Evolutionary conservation across 2,888 invertebrate genomes (phyloP), one percentile per base, ranked within the genome.

Genomic region (Lycia hirtaria): DNA sequence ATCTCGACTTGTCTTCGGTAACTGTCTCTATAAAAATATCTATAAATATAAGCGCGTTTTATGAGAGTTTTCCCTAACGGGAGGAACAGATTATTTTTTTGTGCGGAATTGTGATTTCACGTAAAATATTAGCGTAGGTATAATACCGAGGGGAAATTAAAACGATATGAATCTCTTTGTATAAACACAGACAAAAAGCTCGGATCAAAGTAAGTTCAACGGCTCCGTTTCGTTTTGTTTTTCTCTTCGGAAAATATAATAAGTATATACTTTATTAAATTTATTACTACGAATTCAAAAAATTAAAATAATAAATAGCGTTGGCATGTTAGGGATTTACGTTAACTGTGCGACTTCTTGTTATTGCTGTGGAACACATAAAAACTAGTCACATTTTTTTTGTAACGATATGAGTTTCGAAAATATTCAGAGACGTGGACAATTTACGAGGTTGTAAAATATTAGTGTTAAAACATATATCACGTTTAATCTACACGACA

Each of bases 131-230:
- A 82, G 60, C 60, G 64, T 60, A 78, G 73, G 80, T 76, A 77
- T 78, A 81, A 83, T 83, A 74, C 85, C 83, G 73, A 80, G 74
- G 81, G 83, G 82, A 83, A 85, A 85, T 85, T 85, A 83, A 82
- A 83, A 73, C 69, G 77, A 79, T 75, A 77, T 73, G 74, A 77
- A 80, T 79, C 73, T 78, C 69, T 78, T 77, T 79, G 78, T 76
- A 67, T 71, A 74, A 76, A 81, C 73, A 75, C 56, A 53, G 62
- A 65, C 62, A 62, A 63, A 64, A 63, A 65, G 51, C 64, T 50
- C 55, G 60, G 62, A 62, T 63, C 61, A 68, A 64, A 62, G 55
- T 49, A 50, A 58, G 48, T 55, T 61, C 38, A 56, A 55, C 48
- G 54, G 47, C 44, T 55, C 12, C 55, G 45, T 52, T 51, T 37